Conservation (phyloP, 2,113 vertebrate species). For the Solea solea region DNA sequence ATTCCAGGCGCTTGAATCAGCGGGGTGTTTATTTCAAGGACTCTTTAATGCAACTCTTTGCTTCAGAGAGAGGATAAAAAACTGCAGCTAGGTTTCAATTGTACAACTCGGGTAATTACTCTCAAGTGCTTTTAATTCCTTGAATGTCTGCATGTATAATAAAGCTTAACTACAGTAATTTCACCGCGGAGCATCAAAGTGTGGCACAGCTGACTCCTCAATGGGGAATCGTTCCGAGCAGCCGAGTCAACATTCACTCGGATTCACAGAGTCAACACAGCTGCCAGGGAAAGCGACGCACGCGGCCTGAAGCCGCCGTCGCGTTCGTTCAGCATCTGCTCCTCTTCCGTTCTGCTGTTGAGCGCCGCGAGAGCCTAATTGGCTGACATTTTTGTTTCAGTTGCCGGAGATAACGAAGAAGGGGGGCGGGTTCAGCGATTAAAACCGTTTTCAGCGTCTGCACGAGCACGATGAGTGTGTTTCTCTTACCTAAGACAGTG, state of each 20-base stretch:
- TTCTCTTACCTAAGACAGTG: slow-evolving; percentile 90
- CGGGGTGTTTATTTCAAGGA: slow-evolving; percentile 69
- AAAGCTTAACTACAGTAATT: slow-evolving; percentile 80
- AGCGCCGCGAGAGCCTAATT: slow-evolving; percentile 77
- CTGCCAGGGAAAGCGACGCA: slow-evolving; percentile 71
- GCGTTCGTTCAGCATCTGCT: slow-evolving; percentile 80
- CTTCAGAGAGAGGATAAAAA: slow-evolving; percentile 50
- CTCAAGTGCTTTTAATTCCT: slow-evolving; percentile 80
- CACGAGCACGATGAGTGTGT: slow-evolving; percentile 27
- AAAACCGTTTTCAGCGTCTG: slow-evolving; percentile 53
- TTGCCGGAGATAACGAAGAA: slow-evolving; percentile 73
- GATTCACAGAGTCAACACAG: slow-evolving; percentile 80
- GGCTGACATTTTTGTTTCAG: slow-evolving; percentile 82
- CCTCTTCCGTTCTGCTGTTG: slow-evolving; percentile 77
- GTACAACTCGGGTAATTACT: slow-evolving; percentile 77
- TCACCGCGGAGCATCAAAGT: slow-evolving; percentile 75
- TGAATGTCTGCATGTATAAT: slow-evolving; percentile 82
- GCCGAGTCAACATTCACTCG: slow-evolving; percentile 80
- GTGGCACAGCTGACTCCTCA: slow-evolving; percentile 80
- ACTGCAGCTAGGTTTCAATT: slow-evolving; percentile 74
- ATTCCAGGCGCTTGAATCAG: slow-evolving; percentile 60
- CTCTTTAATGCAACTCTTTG: slow-evolving; percentile 64
- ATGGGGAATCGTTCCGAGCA: slow-evolving; percentile 74
- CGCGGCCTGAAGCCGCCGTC: slow-evolving; percentile 69
- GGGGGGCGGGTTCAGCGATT: slow-evolving; percentile 78